phyloP scores from a whole-genome alignment of 2,113 vertebrate genomes.

The Datnioides undecimradiatus region DNA sequence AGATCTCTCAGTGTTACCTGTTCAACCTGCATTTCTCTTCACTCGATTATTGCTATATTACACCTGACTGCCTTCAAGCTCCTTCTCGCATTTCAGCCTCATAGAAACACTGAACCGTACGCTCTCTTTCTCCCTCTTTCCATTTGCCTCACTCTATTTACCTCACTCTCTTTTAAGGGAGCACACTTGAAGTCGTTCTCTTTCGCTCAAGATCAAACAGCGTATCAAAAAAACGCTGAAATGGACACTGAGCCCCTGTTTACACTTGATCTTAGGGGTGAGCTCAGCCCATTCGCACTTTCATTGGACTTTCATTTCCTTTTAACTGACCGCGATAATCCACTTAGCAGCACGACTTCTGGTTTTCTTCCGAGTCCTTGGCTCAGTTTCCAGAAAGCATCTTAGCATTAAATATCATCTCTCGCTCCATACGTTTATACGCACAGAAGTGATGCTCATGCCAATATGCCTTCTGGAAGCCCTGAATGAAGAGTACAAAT shows the following conservation, averaged over 20 bases:
- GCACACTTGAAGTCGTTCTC: constrained; percentile 24
- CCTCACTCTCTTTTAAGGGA: constrained; percentile 19
- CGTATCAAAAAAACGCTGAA: constrained; percentile 15
- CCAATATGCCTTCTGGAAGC: constrained; percentile 4
- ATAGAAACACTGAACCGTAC: constrained; percentile 44
- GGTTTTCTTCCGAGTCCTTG: constrained; percentile 37
- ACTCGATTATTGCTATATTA: constrained; percentile 57
- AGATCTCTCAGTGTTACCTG: constrained; percentile 21
- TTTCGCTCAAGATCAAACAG: constrained; percentile 48
- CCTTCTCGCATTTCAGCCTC: constrained; percentile 49
- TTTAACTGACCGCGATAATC: constrained; percentile 52
- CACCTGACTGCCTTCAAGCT: constrained; percentile 52
- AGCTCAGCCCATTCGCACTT: constrained; percentile 22
- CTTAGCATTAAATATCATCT: constrained; percentile 47
- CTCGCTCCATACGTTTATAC: background rate
- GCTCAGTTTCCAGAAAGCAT: constrained; percentile 50
- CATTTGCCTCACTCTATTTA: constrained; percentile 49
- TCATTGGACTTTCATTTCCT: constrained; percentile 54
- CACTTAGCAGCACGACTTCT: constrained; percentile 48
- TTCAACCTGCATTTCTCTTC: constrained; percentile 34
- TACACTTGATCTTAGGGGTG: constrained; percentile 48
- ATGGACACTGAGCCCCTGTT: constrained; percentile 48
- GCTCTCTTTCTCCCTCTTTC: constrained; percentile 23
- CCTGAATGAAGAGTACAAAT: constrained; percentile 1
- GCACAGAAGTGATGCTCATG: constrained; percentile 5